Evolutionary conservation across 64 coral and sea anemone genomes (phyloP), one percentile per base, ranked within the genome.

Genomic region (Dendronephthya gigantea): DNA sequence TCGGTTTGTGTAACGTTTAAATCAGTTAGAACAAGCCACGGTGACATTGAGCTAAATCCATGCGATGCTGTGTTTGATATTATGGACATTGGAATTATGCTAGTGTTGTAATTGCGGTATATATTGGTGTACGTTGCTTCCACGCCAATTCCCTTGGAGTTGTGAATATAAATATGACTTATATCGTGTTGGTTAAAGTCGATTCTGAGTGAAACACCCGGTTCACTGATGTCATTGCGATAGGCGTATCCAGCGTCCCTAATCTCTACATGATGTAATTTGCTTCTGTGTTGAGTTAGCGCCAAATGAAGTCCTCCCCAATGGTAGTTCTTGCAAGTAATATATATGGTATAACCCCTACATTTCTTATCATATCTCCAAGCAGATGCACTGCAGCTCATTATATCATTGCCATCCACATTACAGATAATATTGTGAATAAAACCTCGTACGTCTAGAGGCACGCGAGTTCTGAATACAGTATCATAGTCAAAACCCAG

Each of bases 231-330:
- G 35, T 94, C 92, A 68, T 40, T 88, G 7, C 92, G 86, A 65
- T 94, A 90, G 0, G 89, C 82, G 38, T 70, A 94, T 39, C 92
- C 92, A 68, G 86, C 83, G 35, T 94, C 86, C 0, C 62, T 22
- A 25, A 94, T 49, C 9, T 94, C 86, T 51, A 94, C 45, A 84
- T 94, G 82, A 32, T 88, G 82, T 32, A 94, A 27, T 55, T 35
- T 23, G 50, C 68, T 94, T 68, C 66, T 59, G 17, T 76, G 43
- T 39, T 85, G 38, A 47, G 83, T 49, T 33, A 94, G 72, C 12
- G 88, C 86, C 48, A 94, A 17, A 14, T 94, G 92, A 9, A 94
- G 10, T 1, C 92, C 92, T 0, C 66, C 70, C 92, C 92, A 94
- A 85, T 94, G 68, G 28, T 90, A 66, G 8, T 76, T 72, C 23